Evolutionary conservation across 2,113 vertebrate genomes (phyloP).

Genomic region (Phocoena phocoena): DNA sequence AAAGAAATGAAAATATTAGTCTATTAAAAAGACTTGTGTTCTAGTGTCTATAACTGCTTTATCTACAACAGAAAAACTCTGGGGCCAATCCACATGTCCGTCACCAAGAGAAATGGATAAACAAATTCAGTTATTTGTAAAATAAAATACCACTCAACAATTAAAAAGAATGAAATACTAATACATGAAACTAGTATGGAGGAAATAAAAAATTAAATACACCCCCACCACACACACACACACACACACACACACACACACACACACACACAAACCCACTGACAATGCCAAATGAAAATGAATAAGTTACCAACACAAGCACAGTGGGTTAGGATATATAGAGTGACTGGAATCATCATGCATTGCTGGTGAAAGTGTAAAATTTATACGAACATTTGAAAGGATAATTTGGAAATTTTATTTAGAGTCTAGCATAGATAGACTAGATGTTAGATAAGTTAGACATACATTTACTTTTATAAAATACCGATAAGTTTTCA

Average conservation of each 20-base stretch:
- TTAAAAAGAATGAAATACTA: not conserved
- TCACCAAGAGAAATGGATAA: not conserved
- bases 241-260: not conserved
- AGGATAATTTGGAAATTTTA: not conserved
- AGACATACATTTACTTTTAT: not conserved
- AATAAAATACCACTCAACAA: not conserved
- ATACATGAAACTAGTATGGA: not conserved
- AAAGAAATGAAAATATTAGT: not conserved
- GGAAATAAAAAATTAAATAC: not conserved
- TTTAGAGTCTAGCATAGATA: not conserved
- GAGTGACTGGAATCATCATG: not conserved
- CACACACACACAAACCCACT: not conserved
- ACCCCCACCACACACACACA: not conserved
- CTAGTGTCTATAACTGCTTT: not conserved
- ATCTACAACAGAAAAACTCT: not conserved
- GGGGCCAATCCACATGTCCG: not conserved
- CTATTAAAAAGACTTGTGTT: not conserved
- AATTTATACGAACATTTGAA: not conserved
- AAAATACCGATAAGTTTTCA: not conserved
- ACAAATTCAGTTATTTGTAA: not conserved
- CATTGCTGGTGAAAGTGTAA: not conserved
- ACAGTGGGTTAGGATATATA: not conserved
- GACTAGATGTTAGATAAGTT: not conserved
- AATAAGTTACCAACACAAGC: not conserved
- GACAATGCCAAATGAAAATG: not conserved